phyloP scores from a whole-genome alignment of 2,888 invertebrate genomes.

The Myathropa florea region DNA sequence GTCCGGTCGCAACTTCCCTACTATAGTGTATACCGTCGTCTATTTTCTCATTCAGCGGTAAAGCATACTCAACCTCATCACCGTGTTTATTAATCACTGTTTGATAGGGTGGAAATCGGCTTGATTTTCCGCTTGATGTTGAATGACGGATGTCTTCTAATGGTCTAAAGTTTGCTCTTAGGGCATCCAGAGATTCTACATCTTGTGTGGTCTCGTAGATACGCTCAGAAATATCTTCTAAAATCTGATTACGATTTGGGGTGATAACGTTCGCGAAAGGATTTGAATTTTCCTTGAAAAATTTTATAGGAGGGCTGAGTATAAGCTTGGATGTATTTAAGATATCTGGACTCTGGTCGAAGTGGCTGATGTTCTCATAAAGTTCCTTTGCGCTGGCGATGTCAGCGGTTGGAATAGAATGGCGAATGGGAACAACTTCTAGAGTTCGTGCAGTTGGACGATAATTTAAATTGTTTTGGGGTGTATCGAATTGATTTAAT shows the following conservation, averaged over 20 bases:
- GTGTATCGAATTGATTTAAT: neutral
- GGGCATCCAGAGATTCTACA: slow-evolving; percentile 9
- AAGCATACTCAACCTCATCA: slow-evolving; percentile 73
- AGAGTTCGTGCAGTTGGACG: neutral
- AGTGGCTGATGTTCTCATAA: slow-evolving; percentile 42
- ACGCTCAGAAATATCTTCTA: slow-evolving; percentile 3
- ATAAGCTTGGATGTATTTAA: slow-evolving; percentile 31
- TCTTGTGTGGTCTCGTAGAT: slow-evolving; percentile 47
- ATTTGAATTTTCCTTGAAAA: slow-evolving; percentile 72
- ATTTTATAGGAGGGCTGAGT: slow-evolving; percentile 71
- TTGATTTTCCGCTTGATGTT: slow-evolving; percentile 19
- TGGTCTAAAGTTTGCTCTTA: slow-evolving; percentile 26
- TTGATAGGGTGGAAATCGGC: slow-evolving; percentile 71
- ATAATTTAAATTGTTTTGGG: neutral
- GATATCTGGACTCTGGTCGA: slow-evolving; percentile 38
- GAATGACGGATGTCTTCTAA: neutral
- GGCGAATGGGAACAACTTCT: slow-evolving; percentile 14
- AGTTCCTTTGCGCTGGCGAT: slow-evolving; percentile 11
- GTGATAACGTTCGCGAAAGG: slow-evolving; percentile 68
- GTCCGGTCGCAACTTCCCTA: neutral
- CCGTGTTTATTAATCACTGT: slow-evolving; percentile 73
- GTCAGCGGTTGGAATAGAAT: slow-evolving; percentile 18
- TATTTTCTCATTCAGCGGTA: slow-evolving; percentile 72
- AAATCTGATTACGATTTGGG: slow-evolving; percentile 45
- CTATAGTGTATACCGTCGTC: slow-evolving; percentile 5